Evolutionary conservation across 2,113 vertebrate genomes (phyloP).

Genomic region (Gavialis gangeticus): DNA sequence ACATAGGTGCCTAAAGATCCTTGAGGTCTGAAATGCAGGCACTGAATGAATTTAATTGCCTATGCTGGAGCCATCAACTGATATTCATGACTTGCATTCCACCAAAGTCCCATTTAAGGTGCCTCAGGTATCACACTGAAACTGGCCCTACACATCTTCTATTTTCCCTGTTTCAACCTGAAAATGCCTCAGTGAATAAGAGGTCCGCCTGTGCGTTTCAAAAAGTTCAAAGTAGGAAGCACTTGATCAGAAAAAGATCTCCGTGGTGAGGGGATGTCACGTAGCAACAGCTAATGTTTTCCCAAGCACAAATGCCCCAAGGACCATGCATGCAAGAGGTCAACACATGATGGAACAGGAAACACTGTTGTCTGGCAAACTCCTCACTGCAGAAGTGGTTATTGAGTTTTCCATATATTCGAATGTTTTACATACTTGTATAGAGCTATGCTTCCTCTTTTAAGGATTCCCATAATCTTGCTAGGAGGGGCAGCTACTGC

Average conservation of each 20-base stretch:
- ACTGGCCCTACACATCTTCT: not conserved
- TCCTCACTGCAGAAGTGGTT: not conserved
- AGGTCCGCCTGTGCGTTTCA: not conserved
- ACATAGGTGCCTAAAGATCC: too few relatives aligned
- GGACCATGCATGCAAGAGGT: not conserved
- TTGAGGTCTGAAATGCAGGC: too few relatives aligned
- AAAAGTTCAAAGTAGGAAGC: not conserved
- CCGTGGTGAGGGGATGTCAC: not conserved
- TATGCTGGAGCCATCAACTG: too few relatives aligned
- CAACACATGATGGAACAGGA: not conserved
- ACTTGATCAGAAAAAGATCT: not conserved
- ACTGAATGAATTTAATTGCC: too few relatives aligned
- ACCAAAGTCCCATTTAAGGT: too few relatives aligned
- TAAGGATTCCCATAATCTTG: too few relatives aligned
- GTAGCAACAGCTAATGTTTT: not conserved
- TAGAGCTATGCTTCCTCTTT: too few relatives aligned
- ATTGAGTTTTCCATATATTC: not conserved
- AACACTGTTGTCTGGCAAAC: not conserved
- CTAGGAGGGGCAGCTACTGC: too few relatives aligned
- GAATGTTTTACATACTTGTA: too few relatives aligned
- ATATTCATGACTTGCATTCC: too few relatives aligned
- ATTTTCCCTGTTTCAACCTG: not conserved
- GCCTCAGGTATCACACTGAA: too few relatives aligned
- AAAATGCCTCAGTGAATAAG: slow-evolving; percentile 23
- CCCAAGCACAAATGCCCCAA: not conserved